Evolutionary conservation across 2,113 vertebrate genomes (phyloP), one percentile per base, ranked within the genome.

Genomic region (Xerus inauris): DNA sequence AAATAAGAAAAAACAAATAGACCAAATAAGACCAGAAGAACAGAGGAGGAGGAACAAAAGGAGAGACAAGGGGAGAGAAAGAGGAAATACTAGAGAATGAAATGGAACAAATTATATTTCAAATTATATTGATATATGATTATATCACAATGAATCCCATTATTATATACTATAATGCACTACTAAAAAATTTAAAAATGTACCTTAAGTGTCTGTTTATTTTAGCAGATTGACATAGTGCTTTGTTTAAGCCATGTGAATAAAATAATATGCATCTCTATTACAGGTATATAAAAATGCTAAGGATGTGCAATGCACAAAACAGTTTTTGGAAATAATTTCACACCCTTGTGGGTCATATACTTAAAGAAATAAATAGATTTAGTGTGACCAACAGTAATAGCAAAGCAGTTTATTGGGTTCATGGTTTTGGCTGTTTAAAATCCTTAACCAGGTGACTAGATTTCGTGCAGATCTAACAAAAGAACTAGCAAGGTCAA

Each of bases 211-310:
- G 6, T 54, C 17, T 20, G 20, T 54, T 62, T 62, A 62, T 26
- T 62, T 62, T 97, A 98, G 99, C 98, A 99, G 99, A 99, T 99
- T 99, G 99, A 99, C 99, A 99, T 98, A 99, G 99, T 99, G 99
- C 99, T 99, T 99, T 99, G 99, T 99, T 99, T 99, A 99, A 99
- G 99, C 99, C 98, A 99, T 99, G 99, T 99, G 99, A 99, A 99
- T 99, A 99, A 99, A 99, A 99, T 99, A 99, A 99, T 99, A 99
- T 99, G 99, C 99, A 99, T 99, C 99, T 99, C 99, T 99, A 99
- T 99, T 99, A 99, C 99, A 99, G 99, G 99, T 97, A 99, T 99
- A 99, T 99, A 99, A 99, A 99, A 99, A 99, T 99, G 99, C 99
- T 99, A 99, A 99, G 99, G 99, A 99, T 99, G 99, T 99, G 99